phyloP scores from a whole-genome alignment of 2,888 invertebrate species.

The Hirtodrosophila confusa region DNA sequence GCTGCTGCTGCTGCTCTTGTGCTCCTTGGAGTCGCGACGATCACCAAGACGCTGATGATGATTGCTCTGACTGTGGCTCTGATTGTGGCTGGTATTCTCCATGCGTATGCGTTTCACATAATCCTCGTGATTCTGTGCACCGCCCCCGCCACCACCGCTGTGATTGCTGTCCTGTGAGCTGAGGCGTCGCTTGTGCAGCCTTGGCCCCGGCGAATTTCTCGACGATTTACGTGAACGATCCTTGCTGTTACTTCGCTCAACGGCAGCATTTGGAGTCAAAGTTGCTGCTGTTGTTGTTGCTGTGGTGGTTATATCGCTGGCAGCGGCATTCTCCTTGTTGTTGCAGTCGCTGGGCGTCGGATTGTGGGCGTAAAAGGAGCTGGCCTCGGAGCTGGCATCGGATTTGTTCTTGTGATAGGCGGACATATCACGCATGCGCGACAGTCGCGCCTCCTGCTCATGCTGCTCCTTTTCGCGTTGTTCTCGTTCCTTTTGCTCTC shows the following conservation, averaged over 20 bases:
- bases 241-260: slow-evolving; percentile 49
- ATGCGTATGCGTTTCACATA: slow-evolving; percentile 81
- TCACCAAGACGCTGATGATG: slow-evolving; percentile 64
- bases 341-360: slow-evolving; percentile 47
- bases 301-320: slow-evolving; percentile 12
- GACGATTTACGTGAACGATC: slow-evolving; percentile 79
- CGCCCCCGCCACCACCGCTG: slow-evolving; percentile 44
- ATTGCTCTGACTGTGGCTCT: slow-evolving; percentile 44
- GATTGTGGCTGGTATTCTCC: slow-evolving; percentile 51
- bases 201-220: slow-evolving; percentile 80
- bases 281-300: slow-evolving; percentile 6
- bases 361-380: slow-evolving; percentile 61
- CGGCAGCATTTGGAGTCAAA: neutral
- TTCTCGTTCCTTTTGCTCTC: too few species aligned
- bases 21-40: slow-evolving; percentile 74
- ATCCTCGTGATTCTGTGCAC: slow-evolving; percentile 74
- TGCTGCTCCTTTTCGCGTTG: slow-evolving; percentile 29
- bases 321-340: slow-evolving; percentile 79
- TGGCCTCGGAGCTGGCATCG: slow-evolving; percentile 62
- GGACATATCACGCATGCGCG: slow-evolving; percentile 72
- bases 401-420: slow-evolving; percentile 66
- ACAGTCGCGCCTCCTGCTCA: slow-evolving; percentile 71
- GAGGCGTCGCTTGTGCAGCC: slow-evolving; percentile 88
- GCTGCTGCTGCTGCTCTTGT: slow-evolving; percentile 54
- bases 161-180: slow-evolving; percentile 89